Evolutionary conservation across 1,140 invertebrate species (phyloP).

Genomic region (Pseudachorutes palmiensis): DNA sequence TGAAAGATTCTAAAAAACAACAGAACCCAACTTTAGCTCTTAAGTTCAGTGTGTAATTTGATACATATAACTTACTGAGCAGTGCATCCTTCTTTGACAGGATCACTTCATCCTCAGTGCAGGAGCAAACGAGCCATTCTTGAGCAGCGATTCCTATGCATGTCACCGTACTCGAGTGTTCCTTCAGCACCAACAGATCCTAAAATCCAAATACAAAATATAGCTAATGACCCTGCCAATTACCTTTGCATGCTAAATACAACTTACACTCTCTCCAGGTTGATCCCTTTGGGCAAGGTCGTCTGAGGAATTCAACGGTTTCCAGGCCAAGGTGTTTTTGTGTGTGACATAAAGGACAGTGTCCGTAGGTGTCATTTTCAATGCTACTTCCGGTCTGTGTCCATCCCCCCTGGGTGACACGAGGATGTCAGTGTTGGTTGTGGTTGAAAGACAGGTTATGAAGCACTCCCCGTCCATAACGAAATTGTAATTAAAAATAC

Average conservation of each 20-base stretch:
- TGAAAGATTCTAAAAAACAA: background rate
- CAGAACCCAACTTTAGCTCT: background rate
- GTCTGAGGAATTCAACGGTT: background rate
- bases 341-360: background rate
- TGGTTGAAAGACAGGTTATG: background rate
- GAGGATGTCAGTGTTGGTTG: background rate
- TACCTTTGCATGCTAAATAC: background rate
- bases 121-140: conserved; percentile 1
- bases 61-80: conserved; percentile 2
- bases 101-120: background rate
- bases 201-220: background rate
- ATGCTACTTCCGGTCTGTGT: background rate
- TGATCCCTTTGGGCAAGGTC: background rate
- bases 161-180: background rate
- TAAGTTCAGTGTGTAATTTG: background rate
- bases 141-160: background rate
- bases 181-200: background rate
- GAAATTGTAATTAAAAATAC: background rate
- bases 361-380: background rate
- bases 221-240: background rate
- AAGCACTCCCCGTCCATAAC: background rate
- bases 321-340: background rate
- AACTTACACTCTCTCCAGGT: background rate
- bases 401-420: background rate
- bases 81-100: background rate